Percentiles rank a stretch among this genome's conserved stretches.
These are phyloP conservation scores for Drosophila seguyi DNA, from an alignment of 1,140 invertebrate species.

Conservation along the genomic window DNA sequence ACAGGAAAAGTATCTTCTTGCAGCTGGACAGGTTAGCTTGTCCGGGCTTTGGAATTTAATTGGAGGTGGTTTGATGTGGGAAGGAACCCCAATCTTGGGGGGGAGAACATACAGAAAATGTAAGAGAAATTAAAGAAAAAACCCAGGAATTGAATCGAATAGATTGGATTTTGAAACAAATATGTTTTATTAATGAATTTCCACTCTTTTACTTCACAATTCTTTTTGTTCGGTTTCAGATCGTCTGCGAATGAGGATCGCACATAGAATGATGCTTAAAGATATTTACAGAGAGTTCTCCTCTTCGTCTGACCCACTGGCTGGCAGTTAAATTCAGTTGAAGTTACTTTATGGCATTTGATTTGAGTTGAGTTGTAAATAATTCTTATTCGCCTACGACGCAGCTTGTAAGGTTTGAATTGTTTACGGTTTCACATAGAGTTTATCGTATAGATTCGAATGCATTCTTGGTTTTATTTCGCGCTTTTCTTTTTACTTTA, in stretches of 20 bases:
- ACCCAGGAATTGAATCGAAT: neutral
- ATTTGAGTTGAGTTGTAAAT: slow-evolving; percentile 50
- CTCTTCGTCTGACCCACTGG: slow-evolving; percentile 21
- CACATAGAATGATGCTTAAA: slow-evolving; percentile 71
- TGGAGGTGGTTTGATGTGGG: slow-evolving; percentile 15
- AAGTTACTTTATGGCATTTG: slow-evolving; percentile 80
- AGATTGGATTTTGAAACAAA: slow-evolving; percentile 74
- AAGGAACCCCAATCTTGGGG: neutral
- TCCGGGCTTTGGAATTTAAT: slow-evolving; percentile 22
- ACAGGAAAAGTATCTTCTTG: slow-evolving; percentile 6
- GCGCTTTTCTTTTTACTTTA: neutral
- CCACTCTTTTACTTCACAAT: slow-evolving; percentile 67
- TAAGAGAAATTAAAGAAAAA: neutral
- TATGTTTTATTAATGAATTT: slow-evolving; percentile 76
- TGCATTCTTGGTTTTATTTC: slow-evolving; percentile 50
- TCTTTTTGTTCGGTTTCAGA: slow-evolving; percentile 60
- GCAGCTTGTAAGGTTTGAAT: slow-evolving; percentile 48
- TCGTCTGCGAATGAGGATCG: slow-evolving; percentile 51
- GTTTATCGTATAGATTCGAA: slow-evolving; percentile 62
- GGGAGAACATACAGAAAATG: neutral
- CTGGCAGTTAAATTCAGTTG: slow-evolving; percentile 71
- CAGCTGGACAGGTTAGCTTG: slow-evolving; percentile 34
- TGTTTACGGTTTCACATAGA: slow-evolving; percentile 51
- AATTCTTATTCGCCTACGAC: slow-evolving; percentile 57
- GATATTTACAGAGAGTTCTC: slow-evolving; percentile 74